Conservation (phyloP, 2,888 invertebrate genomes). For the Cataglyphis albicans region DNA sequence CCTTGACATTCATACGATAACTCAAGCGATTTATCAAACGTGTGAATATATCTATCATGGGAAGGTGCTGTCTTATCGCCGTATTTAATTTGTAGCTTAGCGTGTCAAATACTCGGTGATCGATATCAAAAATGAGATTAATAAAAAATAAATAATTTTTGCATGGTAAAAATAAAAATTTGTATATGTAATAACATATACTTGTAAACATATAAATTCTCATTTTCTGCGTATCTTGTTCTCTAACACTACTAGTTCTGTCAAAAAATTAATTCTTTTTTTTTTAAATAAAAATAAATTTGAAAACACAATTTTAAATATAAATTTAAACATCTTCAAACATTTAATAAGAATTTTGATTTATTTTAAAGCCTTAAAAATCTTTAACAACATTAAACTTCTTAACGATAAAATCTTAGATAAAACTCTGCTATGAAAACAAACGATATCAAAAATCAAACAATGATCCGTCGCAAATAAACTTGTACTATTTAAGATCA, state of each 20-base stretch:
- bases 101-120: slow-evolving; percentile 38
- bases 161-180: slow-evolving; percentile 2
- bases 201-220: neutral
- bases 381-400: neutral
- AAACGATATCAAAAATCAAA: neutral
- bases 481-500: slow-evolving; percentile 7
- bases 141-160: slow-evolving; percentile 19
- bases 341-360: neutral
- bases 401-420: neutral
- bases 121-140: slow-evolving; percentile 21
- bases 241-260: neutral
- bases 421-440: neutral
- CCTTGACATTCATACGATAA: slow-evolving; percentile 73
- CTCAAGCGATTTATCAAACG: slow-evolving; percentile 46
- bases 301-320: neutral
- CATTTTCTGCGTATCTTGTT: neutral
- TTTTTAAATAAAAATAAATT: neutral
- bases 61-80: slow-evolving; percentile 40
- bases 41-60: slow-evolving; percentile 35
- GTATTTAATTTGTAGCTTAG: slow-evolving; percentile 48
- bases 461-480: neutral
- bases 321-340: neutral
- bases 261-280: neutral
- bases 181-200: neutral
- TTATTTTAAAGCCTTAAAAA: neutral